Percentiles rank a stretch among this genome's conserved stretches.
Conservation (phyloP, 2,797 vertebrate genomes). For the Platalea minor region DNA sequence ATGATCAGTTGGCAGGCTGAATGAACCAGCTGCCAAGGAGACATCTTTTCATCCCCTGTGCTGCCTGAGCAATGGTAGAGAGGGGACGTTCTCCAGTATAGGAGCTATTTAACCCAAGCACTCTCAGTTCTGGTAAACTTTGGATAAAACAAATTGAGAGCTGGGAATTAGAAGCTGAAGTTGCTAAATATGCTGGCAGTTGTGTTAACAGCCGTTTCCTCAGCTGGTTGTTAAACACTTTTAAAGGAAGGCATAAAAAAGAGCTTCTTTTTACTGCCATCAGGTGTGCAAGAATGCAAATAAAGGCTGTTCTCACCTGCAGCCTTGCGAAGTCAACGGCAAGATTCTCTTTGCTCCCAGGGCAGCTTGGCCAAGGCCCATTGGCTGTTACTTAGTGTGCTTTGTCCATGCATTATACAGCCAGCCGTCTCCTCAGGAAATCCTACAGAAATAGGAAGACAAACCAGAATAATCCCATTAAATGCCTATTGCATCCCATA, state of each 20-base stretch:
- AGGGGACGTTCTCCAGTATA: neutral
- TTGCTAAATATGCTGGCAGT: slow-evolving; percentile 14
- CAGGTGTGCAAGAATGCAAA: slow-evolving; percentile 20
- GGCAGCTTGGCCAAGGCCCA: neutral
- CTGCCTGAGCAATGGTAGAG: neutral
- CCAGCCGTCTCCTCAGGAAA: neutral
- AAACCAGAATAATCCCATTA: neutral
- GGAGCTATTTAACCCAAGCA: slow-evolving; percentile 26
- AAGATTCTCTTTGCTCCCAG: neutral
- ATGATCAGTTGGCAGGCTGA: neutral
- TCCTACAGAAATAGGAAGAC: neutral
- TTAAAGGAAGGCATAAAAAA: slow-evolving; percentile 2
- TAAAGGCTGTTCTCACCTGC: slow-evolving; percentile 16
- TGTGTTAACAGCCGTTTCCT: slow-evolving; percentile 28
- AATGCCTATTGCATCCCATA: neutral
- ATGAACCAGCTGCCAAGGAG: neutral
- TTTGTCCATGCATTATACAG: neutral
- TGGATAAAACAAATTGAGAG: slow-evolving; percentile 9
- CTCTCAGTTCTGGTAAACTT: slow-evolving; percentile 18
- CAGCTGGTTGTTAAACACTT: neutral
- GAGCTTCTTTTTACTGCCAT: slow-evolving; percentile 41
- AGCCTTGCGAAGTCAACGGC: neutral
- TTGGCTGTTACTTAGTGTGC: neutral
- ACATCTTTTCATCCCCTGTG: neutral
- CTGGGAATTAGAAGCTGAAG: neutral